Base-by-base conservation (phyloP, 1,140 invertebrate genomes). In the Drosophila watanabei region DNA sequence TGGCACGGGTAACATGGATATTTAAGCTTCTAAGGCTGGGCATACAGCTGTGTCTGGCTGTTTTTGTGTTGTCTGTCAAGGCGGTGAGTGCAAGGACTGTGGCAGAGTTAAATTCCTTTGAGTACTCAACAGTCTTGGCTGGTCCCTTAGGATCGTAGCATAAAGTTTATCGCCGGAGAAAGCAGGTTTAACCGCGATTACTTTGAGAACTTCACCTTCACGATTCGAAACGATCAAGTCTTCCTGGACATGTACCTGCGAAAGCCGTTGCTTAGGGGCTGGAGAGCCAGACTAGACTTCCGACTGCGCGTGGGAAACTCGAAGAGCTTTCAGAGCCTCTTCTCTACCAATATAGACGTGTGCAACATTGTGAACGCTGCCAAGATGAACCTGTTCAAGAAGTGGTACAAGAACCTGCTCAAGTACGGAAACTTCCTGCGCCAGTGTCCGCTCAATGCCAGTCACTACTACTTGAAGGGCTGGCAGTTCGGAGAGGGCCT, bases 251-350 rank as follows among this genome's bases (percentile, higher is more conserved):
- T 85, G 64, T 13, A 70, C 18, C 24, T 91, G 11, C 77, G 76
- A 11, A 72, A 73, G 43, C 66, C 76, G 0, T 18, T 91, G 28
- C 14, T 63, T 0, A 60, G 43, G 2, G 89, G 82, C 0, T 76
- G 86, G 56, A 73, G 58, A 5, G 65, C 80, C 10, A 65, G 63
- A 6, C 32, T 92, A 35, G 89, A 92, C 9, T 80, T 91, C 45
- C 77, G 76, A 18, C 18, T 85, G 11, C 69, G 84, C 10, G 56
- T 86, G 28, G 43, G 41, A 2, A 84, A 84, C 43, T 63, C 89
- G 0, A 86, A 80, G 33, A 57, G n/a, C 24, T 91, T 79, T 54
- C 90, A 91, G 48, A 86, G 66, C 13, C 66, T 91, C 2, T 91
- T 92, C 28, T 56, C 61, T 0, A 83, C 78, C 18, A 77, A 35